phyloP scores from a whole-genome alignment of 2,888 invertebrate genomes.

The Leptopterna dolabrata region DNA sequence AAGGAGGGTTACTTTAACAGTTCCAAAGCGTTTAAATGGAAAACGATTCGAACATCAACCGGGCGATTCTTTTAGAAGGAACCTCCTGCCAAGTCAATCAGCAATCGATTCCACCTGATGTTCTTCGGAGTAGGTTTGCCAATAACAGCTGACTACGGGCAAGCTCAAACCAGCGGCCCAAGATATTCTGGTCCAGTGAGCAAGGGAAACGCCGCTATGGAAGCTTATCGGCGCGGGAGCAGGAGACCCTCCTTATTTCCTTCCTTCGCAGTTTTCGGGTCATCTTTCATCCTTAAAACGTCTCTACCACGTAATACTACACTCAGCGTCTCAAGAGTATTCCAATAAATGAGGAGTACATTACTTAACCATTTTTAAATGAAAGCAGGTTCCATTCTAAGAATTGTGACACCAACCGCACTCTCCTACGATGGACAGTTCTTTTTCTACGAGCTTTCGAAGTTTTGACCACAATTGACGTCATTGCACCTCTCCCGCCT shows the following conservation, averaged over 20 bases:
- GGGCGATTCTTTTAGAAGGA: background rate
- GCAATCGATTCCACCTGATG: background rate
- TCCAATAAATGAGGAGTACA: background rate
- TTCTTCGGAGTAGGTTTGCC: background rate
- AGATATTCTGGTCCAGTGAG: conserved; percentile 3
- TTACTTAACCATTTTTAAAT: too few species aligned
- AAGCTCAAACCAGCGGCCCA: background rate
- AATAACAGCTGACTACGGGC: background rate
- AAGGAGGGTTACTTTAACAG: too few species aligned
- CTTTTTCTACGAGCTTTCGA: too few species aligned
- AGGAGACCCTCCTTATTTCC: background rate
- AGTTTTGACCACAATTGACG: too few species aligned
- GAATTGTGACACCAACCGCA: too few species aligned
- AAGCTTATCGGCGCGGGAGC: conserved; percentile 3
- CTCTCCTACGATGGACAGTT: too few species aligned
- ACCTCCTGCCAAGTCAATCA: background rate
- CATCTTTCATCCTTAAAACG: background rate
- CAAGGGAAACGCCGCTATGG: background rate
- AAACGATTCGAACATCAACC: background rate
- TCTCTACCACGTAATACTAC: background rate
- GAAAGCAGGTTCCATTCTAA: too few species aligned
- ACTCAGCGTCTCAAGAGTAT: background rate
- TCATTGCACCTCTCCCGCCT: too few species aligned
- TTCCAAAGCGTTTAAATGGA: background rate
- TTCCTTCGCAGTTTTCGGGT: background rate